Evolutionary conservation across 2,113 vertebrate genomes (phyloP).

Genomic region (Australoheros scitulus): DNA sequence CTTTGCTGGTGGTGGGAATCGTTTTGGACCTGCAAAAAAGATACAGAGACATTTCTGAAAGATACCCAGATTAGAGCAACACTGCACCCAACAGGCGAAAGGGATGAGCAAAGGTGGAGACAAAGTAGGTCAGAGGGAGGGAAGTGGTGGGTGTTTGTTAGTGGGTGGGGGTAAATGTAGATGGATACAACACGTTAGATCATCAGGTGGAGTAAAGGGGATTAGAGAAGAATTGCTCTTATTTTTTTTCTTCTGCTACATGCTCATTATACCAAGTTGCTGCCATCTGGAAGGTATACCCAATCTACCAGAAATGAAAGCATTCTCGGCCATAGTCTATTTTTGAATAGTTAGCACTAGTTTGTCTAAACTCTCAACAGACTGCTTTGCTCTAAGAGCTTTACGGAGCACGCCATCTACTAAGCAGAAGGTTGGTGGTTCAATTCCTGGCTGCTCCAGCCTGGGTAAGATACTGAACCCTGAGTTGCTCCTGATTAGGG

Average conservation of each 20-base stretch:
- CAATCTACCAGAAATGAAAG: slow-evolving; percentile 3
- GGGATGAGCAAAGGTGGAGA: slow-evolving; percentile 20
- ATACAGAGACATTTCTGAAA: background rate
- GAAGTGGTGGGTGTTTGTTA: background rate
- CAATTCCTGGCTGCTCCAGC: no score
- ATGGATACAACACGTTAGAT: background rate
- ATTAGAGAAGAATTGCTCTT: background rate
- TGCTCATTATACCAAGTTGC: background rate
- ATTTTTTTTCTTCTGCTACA: background rate
- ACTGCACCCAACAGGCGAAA: slow-evolving; percentile 71
- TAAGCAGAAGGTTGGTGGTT: no score
- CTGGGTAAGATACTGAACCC: no score
- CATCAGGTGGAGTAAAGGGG: background rate
- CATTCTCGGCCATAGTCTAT: background rate
- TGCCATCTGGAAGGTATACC: background rate
- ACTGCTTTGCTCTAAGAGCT: background rate
- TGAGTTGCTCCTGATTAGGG: no score
- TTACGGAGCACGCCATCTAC: background rate
- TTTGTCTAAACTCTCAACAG: slow-evolving; percentile 19
- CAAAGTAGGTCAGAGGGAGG: slow-evolving; percentile 65
- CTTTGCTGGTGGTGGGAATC: background rate
- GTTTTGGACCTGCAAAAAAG: slow-evolving; percentile 8
- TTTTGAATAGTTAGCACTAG: slow-evolving; percentile 5
- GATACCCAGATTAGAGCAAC: slow-evolving; percentile 37
- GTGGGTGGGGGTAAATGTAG: slow-evolving; percentile 3